Base-by-base conservation (phyloP, 2,113 vertebrate genomes). In the Tupaia chinensis region DNA sequence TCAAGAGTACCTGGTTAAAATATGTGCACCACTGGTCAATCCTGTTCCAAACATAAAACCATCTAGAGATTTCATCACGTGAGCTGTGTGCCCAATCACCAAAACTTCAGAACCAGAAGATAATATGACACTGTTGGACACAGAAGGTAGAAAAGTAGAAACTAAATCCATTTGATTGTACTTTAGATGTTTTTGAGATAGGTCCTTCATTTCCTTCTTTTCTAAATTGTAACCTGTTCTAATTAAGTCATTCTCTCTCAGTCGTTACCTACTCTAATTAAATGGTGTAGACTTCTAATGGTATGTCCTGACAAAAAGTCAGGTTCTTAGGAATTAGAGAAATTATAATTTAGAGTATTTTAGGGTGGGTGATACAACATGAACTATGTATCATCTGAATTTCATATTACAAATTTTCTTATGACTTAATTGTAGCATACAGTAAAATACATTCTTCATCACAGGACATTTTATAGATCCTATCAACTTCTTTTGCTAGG, bases 231-330 rank as follows among this genome's bases (percentile, higher is more conserved):
- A 54, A 89, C 27, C 29, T 79, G 32, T 58, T 76, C 32, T 93
- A 91, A 93, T 81, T 88, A 72, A 93, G 85, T 44, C 44, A 74
- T 76, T 69, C 61, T 68, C 61, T 80, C 32, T 85, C 56, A 92
- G 16, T 10, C 19, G n/a, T 91, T 91, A 60, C 70, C 76, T 79
- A 81, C 87, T 66, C 61, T 82, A 87, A 73, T 68, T 89, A 58
- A 94, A 61, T 83, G 19, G 13, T 15, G 16, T 27, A 72, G 32
- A 77, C 12, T 88, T 22, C 22, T 61, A 60, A 85, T 66, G 56
- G 6, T 15, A 89, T 32, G 22, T 20, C 68, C 20, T 14, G 9
- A 10, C 54, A 27, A 9, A 14, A 27, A 2, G 2, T 17, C 72
- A 73, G 22, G 5, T 77, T 20, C 29, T 73, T 76, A 12, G 93